These are phyloP conservation scores for Pteronura brasiliensis DNA, from an alignment of 2,113 vertebrate genomes.

Conservation along the genomic window DNA sequence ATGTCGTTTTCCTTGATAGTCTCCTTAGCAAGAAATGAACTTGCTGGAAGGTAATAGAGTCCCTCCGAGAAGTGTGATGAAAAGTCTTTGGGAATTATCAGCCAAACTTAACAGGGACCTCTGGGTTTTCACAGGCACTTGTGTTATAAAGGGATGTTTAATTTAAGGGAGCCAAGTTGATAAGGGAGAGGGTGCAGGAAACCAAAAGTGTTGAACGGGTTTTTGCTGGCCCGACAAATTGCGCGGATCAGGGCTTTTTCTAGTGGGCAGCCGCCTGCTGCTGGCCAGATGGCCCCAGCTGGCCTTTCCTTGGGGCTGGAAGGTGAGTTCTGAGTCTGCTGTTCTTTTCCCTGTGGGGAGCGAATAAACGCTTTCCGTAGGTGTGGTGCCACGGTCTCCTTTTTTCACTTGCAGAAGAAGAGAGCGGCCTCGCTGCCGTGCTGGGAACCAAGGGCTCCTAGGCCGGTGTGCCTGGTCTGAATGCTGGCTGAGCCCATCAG, in stretches of 20 bases:
- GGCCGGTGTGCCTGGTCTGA: slow-evolving; percentile 74
- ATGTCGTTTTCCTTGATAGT: not conserved
- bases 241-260: not conserved
- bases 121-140: not conserved
- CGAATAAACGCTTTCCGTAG: slow-evolving; percentile 77
- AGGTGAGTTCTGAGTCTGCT: slow-evolving; percentile 38
- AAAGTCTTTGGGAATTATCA: slow-evolving; percentile 16
- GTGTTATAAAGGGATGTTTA: slow-evolving; percentile 18
- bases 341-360: slow-evolving; percentile 63
- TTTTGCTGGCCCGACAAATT: slow-evolving; percentile 49
- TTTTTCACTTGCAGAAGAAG: slow-evolving; percentile 75
- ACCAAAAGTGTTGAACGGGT: not conserved
- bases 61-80: not conserved
- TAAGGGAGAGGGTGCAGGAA: not conserved
- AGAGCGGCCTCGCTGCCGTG: slow-evolving; percentile 53
- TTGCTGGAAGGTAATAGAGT: not conserved
- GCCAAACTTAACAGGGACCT: not conserved
- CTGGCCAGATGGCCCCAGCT: not conserved
- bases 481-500: slow-evolving; percentile 85
- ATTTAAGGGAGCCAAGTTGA: slow-evolving; percentile 15
- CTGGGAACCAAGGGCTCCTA: slow-evolving; percentile 82
- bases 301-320: slow-evolving; percentile 29
- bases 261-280: not conserved
- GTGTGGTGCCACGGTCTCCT: slow-evolving; percentile 78
- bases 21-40: not conserved